phyloP scores from a whole-genome alignment of 2,888 invertebrate species.

The Meiosimyza platycephala region DNA sequence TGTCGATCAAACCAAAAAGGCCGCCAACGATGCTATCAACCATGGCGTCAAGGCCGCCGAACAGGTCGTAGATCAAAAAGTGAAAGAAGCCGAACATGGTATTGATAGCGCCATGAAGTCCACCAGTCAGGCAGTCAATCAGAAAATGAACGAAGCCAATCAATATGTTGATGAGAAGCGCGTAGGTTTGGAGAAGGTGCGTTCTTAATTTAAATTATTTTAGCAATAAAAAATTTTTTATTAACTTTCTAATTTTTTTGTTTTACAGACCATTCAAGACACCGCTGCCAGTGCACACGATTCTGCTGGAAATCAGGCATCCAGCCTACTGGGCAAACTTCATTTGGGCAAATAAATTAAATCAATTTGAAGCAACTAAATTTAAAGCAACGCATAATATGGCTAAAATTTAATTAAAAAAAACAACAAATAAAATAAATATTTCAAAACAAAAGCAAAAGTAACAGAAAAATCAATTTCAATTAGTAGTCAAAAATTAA shows the following conservation, averaged over 20 bases:
- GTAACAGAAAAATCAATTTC: constrained; percentile 31
- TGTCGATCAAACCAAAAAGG: constrained; percentile 68
- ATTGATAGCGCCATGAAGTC: constrained; percentile 72
- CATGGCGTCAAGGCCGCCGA: constrained; percentile 69
- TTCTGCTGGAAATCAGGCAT: constrained; percentile 59
- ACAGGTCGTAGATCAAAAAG: constrained; percentile 67
- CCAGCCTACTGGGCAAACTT: constrained; percentile 65
- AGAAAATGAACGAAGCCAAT: constrained; percentile 74
- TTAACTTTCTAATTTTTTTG: constrained; percentile 9
- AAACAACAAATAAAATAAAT: not conserved
- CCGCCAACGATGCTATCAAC: constrained; percentile 68
- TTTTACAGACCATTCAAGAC: constrained; percentile 60
- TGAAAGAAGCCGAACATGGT: constrained; percentile 69
- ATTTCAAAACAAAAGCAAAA: constrained; percentile 26
- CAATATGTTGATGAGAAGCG: constrained; percentile 73
- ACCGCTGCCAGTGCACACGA: constrained; percentile 61
- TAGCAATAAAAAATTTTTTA: not conserved
- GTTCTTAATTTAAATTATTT: not conserved
- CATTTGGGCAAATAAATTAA: constrained; percentile 55
- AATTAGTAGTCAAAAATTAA: constrained; percentile 5
- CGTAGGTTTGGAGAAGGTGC: constrained; percentile 63
- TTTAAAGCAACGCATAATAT: not conserved
- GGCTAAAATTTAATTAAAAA: constrained; percentile 9
- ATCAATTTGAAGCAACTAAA: not conserved
- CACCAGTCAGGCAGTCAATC: constrained; percentile 71